Percentiles rank a stretch among this genome's conserved stretches.
Evolutionary conservation across 2,797 vertebrate genomes (phyloP).

Genomic region (Margarornis squamiger): DNA sequence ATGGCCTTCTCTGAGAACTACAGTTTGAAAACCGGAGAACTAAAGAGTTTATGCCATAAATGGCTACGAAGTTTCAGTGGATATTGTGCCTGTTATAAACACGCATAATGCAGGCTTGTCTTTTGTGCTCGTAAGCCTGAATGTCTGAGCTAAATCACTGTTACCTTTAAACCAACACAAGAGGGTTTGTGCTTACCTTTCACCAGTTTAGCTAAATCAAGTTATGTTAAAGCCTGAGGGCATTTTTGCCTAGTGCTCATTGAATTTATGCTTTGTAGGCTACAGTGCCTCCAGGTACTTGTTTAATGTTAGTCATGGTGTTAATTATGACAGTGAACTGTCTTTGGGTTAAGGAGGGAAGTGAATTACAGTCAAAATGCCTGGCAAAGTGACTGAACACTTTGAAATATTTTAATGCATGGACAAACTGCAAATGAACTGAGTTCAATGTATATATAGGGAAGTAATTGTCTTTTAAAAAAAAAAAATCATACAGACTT

Average conservation of each 20-base stretch:
- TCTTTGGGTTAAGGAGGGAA: background rate
- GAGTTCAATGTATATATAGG: background rate
- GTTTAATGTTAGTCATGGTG: slow-evolving; percentile 22
- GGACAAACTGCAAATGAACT: background rate
- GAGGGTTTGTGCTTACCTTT: background rate
- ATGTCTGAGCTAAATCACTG: background rate
- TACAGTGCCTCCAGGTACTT: background rate
- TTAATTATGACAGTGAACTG: slow-evolving; percentile 31
- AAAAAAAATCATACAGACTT: background rate
- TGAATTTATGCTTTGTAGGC: slow-evolving; percentile 14
- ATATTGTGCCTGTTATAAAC: background rate
- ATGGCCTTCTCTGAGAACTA: background rate
- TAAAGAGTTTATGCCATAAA: background rate
- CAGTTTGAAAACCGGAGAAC: background rate
- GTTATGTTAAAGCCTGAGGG: background rate
- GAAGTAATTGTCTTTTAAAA: background rate
- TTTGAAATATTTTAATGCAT: background rate
- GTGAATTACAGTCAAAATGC: background rate
- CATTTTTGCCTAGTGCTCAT: slow-evolving; percentile 5
- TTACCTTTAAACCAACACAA: background rate
- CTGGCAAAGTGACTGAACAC: background rate
- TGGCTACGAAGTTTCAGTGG: background rate
- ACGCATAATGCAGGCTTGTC: background rate
- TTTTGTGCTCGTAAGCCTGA: background rate
- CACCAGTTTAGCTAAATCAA: slow-evolving; percentile 10